These are phyloP conservation scores for Tupaia tana DNA, from an alignment of 2,113 vertebrate species.

Conservation along the genomic window DNA sequence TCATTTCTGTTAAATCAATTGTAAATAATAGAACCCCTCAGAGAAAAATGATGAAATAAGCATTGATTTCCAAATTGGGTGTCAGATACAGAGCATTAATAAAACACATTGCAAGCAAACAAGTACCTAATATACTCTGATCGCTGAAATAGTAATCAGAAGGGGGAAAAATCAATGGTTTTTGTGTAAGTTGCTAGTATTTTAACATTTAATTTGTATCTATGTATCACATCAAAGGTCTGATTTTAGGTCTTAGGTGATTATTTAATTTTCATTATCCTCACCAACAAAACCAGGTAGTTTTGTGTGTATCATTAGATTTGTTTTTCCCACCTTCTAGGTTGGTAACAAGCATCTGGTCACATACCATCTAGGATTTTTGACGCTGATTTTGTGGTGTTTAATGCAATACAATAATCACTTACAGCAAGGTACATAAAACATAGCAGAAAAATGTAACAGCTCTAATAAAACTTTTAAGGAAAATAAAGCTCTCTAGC, in stretches of 20 bases:
- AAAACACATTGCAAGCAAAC: slow-evolving; percentile 86
- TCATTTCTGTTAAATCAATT: slow-evolving; percentile 92
- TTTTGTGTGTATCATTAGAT: slow-evolving; percentile 46
- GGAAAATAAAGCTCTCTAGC: slow-evolving; percentile 86
- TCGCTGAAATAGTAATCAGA: slow-evolving; percentile 86
- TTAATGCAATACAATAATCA: slow-evolving; percentile 75
- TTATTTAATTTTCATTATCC: slow-evolving; percentile 76
- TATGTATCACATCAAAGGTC: slow-evolving; percentile 83
- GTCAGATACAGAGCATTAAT: slow-evolving; percentile 89
- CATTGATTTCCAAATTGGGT: slow-evolving; percentile 91
- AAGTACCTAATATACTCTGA: slow-evolving; percentile 86
- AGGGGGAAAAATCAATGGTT: slow-evolving; percentile 82
- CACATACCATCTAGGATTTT: slow-evolving; percentile 1
- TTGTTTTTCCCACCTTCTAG: slow-evolving; percentile 14
- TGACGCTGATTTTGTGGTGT: slow-evolving; percentile 61
- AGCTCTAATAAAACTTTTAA: slow-evolving; percentile 85
- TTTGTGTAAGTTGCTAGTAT: slow-evolving; percentile 83
- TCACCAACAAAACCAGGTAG: slow-evolving; percentile 69
- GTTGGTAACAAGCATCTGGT: slow-evolving; percentile 35
- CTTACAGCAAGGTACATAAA: slow-evolving; percentile 82
- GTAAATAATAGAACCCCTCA: slow-evolving; percentile 90
- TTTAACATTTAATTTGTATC: slow-evolving; percentile 83
- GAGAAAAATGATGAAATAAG: slow-evolving; percentile 90
- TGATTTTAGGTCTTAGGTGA: slow-evolving; percentile 78
- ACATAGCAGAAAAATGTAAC: slow-evolving; percentile 83